phyloP scores from a whole-genome alignment of 2,797 vertebrate genomes.

The Sebastes dallii region DNA sequence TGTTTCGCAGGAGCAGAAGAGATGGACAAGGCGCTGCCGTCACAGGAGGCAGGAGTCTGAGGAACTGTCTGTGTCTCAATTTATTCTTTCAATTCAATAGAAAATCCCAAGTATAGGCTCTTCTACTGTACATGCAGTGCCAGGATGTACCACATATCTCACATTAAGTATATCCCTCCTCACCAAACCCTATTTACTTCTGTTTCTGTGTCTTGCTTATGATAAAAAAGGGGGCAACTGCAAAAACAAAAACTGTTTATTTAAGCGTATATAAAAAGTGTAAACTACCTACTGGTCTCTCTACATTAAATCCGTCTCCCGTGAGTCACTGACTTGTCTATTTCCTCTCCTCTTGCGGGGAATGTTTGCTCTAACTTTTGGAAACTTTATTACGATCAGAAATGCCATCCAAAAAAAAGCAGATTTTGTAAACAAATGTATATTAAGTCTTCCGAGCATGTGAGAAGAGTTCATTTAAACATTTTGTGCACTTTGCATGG shows the following conservation, averaged over 20 bases:
- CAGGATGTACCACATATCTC: background rate
- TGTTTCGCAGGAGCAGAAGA: slow-evolving; percentile 28
- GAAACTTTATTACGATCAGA: slow-evolving; percentile 45
- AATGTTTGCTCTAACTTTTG: slow-evolving; percentile 46
- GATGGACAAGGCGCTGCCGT: background rate
- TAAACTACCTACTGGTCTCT: background rate
- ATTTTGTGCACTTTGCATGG: slow-evolving; percentile 12
- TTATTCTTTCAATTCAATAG: background rate
- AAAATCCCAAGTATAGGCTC: background rate
- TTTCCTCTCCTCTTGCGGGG: slow-evolving; percentile 15
- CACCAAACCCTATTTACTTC: background rate
- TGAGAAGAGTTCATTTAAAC: background rate
- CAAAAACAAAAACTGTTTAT: background rate
- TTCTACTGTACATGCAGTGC: background rate
- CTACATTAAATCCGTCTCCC: background rate
- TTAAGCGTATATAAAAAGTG: background rate
- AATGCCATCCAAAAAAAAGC: slow-evolving; percentile 11
- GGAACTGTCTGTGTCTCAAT: background rate
- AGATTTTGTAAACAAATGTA: slow-evolving; percentile 41
- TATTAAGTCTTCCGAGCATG: background rate
- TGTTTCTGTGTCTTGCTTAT: background rate
- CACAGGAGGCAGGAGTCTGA: background rate
- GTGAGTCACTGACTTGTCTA: background rate
- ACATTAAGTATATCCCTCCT: background rate
- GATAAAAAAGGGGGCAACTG: background rate